These are phyloP conservation scores for Antitype chi DNA, from an alignment of 2,888 invertebrate species.

Conservation along the genomic window DNA sequence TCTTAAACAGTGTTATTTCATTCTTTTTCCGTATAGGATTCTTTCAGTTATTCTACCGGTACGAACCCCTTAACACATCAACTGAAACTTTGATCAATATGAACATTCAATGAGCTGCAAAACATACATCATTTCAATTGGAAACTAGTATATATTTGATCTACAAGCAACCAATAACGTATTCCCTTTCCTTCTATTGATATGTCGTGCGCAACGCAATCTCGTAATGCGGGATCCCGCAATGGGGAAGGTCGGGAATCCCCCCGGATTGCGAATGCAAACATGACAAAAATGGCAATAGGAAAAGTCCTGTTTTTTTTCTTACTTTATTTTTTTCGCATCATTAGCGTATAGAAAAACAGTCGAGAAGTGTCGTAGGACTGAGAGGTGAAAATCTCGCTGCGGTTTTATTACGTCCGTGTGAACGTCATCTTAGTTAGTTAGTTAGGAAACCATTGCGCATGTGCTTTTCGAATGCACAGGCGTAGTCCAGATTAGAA, in stretches of 20 bases:
- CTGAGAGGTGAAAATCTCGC: too few species aligned
- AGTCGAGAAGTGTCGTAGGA: not conserved
- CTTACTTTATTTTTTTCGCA: not conserved
- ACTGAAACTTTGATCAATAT: not conserved
- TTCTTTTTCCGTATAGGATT: not conserved
- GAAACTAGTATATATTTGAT: not conserved
- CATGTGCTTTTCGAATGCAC: too few species aligned
- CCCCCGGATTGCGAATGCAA: not conserved
- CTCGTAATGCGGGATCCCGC: not conserved
- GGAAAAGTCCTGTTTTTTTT: not conserved
- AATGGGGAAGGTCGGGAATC: not conserved
- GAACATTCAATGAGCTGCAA: slow-evolving; percentile 18
- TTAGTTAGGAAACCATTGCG: too few species aligned
- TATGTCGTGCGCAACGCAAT: slow-evolving; percentile 1
- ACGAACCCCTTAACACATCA: not conserved
- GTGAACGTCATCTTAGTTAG: too few species aligned
- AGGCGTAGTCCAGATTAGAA: too few species aligned
- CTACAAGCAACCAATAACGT: not conserved
- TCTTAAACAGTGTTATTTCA: not conserved
- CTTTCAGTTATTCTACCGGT: not conserved
- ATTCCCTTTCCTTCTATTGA: not conserved
- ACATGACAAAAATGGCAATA: not conserved
- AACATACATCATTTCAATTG: slow-evolving; percentile 17
- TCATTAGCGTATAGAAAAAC: not conserved
- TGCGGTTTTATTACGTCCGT: too few species aligned